Percentiles rank a stretch among this genome's conserved stretches.
These are phyloP conservation scores for Margarornis squamiger DNA, from an alignment of 2,797 vertebrate genomes.

Conservation along the genomic window DNA sequence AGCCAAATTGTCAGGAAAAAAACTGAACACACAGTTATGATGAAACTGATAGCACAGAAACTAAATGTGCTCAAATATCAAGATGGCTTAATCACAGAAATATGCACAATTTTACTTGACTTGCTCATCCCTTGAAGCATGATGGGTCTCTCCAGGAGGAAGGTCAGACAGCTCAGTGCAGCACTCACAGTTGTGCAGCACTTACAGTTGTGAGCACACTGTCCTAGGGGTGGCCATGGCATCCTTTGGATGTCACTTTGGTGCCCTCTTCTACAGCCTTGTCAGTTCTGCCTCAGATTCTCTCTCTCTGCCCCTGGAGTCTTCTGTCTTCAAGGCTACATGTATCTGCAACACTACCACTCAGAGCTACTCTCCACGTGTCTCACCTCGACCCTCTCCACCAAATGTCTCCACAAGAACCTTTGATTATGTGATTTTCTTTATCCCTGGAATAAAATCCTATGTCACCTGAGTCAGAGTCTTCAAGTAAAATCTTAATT, in stretches of 20 bases:
- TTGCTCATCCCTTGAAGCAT: neutral
- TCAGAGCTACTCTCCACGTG: neutral
- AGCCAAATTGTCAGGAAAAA: neutral
- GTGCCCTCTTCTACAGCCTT: neutral
- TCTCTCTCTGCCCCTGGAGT: fast-evolving
- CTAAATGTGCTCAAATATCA: neutral
- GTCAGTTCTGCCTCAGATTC: neutral
- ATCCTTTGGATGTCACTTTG: neutral
- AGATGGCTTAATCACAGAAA: neutral
- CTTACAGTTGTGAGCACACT: neutral
- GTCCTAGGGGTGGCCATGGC: neutral
- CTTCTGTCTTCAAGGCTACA: neutral
- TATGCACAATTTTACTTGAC: neutral
- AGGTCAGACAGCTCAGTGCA: neutral
- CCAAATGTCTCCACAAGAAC: fast-evolving
- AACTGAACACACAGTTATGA: neutral
- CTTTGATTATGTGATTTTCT: neutral
- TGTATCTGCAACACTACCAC: neutral
- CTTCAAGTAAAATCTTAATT: neutral
- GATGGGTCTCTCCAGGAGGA: no score
- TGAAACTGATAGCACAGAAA: neutral
- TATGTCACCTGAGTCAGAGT: neutral
- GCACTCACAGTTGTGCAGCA: fast-evolving
- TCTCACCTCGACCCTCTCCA: neutral
- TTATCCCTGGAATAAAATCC: neutral